A percentile compares a stretch with the other conserved stretches of the same genome.
phyloP scores from a whole-genome alignment of 37 sponge, comb jelly and placozoan genomes.

The Ephydatia muelleri region DNA sequence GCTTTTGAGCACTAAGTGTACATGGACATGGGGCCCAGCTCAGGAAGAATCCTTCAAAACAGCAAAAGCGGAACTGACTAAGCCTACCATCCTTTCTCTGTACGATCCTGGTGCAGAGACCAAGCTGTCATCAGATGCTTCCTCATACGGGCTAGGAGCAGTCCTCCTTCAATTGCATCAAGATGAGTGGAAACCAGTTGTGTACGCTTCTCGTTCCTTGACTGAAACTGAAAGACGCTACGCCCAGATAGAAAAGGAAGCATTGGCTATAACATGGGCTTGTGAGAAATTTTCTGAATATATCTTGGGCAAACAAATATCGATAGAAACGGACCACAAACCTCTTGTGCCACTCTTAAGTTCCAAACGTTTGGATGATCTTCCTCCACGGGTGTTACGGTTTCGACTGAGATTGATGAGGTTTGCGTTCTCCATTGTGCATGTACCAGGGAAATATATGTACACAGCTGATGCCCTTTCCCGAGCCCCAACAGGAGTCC shows the following conservation, averaged over 20 bases:
- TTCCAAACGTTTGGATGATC: too few relatives aligned
- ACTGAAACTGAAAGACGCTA: conserved; percentile 31
- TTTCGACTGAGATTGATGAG: too few relatives aligned
- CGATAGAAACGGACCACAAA: too few relatives aligned
- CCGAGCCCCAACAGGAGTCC: too few relatives aligned
- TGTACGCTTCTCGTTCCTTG: conserved; percentile 17
- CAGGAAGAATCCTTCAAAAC: conserved; percentile 5
- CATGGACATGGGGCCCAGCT: conserved; percentile 21
- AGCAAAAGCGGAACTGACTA: conserved; percentile 14
- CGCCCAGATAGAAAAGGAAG: conserved; percentile 53
- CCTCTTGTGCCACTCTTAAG: too few relatives aligned
- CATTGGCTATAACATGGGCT: too few relatives aligned
- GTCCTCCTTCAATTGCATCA: conserved; percentile 2
- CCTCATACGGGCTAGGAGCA: conserved; percentile 19
- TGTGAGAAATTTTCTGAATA: too few relatives aligned
- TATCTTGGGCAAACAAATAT: too few relatives aligned
- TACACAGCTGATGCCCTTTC: too few relatives aligned
- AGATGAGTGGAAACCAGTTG: conserved; percentile 17
- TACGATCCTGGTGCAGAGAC: conserved; percentile 3
- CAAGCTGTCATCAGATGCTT: conserved; percentile 23
- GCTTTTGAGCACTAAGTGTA: conserved; percentile 7
- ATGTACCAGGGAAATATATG: too few relatives aligned
- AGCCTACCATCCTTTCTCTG: neutral
- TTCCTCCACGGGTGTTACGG: too few relatives aligned
- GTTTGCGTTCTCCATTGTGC: too few relatives aligned